phyloP scores from a whole-genome alignment of 2,113 vertebrate species.

The Labeo catla region DNA sequence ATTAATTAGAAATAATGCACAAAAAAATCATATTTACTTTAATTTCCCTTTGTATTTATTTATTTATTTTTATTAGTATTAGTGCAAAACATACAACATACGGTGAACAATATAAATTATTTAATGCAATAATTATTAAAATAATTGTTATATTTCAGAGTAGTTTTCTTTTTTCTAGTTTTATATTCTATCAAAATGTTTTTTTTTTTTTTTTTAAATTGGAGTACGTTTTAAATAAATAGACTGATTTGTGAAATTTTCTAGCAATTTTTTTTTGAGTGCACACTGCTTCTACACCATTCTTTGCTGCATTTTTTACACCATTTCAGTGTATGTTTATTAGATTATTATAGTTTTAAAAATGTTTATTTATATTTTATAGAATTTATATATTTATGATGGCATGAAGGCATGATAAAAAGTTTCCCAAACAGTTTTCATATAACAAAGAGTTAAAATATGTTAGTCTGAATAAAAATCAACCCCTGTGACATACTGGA shows the following conservation, averaged over 20 bases:
- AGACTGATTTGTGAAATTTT: no score
- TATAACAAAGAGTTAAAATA: not conserved
- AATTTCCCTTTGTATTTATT: no score
- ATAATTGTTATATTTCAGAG: not conserved
- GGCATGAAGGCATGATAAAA: not conserved
- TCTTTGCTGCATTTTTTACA: not conserved
- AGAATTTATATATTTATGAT: not conserved
- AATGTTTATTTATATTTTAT: not conserved
- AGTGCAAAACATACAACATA: no score
- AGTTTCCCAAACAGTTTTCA: not conserved
- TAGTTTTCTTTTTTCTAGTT: not conserved
- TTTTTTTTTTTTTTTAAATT: no score
- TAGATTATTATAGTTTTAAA: not conserved
- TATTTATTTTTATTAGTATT: no score
- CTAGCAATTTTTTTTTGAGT: not conserved
- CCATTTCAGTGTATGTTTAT: not conserved
- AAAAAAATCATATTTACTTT: not conserved
- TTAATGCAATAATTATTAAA: no score
- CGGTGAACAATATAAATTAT: no score
- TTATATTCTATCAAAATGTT: no score
- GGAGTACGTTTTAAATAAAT: no score
- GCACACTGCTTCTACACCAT: not conserved
- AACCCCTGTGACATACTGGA: not conserved
- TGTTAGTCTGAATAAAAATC: not conserved
- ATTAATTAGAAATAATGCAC: not conserved